phyloP scores from a whole-genome alignment of 2,113 vertebrate genomes.

The Hipposideros armiger region DNA sequence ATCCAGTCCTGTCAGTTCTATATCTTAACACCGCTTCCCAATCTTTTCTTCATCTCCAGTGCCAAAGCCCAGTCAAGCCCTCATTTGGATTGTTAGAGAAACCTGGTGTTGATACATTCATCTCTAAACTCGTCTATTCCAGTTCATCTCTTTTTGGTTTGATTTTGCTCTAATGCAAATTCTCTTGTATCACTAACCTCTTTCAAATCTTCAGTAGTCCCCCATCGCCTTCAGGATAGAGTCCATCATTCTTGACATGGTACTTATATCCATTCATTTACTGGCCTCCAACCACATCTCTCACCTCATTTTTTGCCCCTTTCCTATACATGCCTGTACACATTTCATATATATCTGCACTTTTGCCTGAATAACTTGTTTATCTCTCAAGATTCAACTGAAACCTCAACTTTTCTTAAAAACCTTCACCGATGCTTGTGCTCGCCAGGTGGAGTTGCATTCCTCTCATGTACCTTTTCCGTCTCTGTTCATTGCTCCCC shows the following conservation, averaged over 20 bases:
- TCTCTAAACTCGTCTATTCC: not conserved
- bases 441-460: not conserved
- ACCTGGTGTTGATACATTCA: not conserved
- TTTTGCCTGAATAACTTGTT: not conserved
- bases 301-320: not conserved
- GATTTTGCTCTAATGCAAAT: not conserved
- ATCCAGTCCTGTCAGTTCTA: not conserved
- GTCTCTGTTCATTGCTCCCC: not conserved
- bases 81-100: not conserved
- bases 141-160: not conserved
- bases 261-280: not conserved
- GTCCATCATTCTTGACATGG: not conserved
- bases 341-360: not conserved
- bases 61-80: not conserved
- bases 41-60: not conserved
- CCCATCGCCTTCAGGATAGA: not conserved
- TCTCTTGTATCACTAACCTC: not conserved
- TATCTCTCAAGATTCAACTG: not conserved
- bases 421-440: not conserved
- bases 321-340: not conserved
- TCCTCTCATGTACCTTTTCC: not conserved
- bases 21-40: not conserved
- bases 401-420: not conserved
- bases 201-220: not conserved
- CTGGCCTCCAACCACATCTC: not conserved